These are phyloP conservation scores for Taurulus bubalis DNA, from an alignment of 2,113 vertebrate species.

Conservation along the genomic window DNA sequence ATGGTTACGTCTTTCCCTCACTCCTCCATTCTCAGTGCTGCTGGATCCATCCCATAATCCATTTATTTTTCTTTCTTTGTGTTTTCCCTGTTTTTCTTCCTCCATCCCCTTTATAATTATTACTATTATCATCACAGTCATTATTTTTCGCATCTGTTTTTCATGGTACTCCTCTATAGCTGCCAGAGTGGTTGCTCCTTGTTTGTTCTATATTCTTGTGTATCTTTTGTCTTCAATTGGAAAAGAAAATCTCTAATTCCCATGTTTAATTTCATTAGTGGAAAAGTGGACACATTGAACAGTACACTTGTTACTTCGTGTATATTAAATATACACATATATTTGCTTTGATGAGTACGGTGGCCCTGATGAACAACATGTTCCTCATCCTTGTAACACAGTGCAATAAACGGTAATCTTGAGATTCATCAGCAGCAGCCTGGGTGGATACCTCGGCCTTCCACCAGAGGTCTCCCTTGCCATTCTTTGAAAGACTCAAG, in stretches of 20 bases:
- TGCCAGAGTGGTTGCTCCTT: not conserved
- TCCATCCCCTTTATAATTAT: too few species aligned
- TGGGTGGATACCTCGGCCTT: not conserved
- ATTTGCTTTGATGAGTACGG: not conserved
- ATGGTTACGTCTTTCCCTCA: not conserved
- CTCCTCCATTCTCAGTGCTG: not conserved
- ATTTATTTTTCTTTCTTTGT: not conserved
- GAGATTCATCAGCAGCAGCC: not conserved
- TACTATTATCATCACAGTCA: not conserved
- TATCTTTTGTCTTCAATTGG: not conserved
- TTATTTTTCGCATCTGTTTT: not conserved
- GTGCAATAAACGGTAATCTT: not conserved
- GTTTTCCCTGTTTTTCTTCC: not conserved
- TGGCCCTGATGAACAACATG: conserved; percentile 7
- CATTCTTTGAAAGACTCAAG: conserved; percentile 50
- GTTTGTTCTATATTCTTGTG: not conserved
- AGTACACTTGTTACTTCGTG: not conserved
- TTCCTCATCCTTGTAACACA: not conserved
- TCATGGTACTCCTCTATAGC: not conserved
- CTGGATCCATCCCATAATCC: not conserved
- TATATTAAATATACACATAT: not conserved
- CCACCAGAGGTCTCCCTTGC: conserved; percentile 76
- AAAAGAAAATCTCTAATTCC: not conserved
- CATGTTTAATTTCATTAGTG: not conserved
- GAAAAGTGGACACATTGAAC: not conserved